Percentiles rank a stretch among this genome's conserved stretches.
Evolutionary conservation across 2,113 vertebrate species (phyloP).

Genomic region (Tragelaphus strepsiceros): DNA sequence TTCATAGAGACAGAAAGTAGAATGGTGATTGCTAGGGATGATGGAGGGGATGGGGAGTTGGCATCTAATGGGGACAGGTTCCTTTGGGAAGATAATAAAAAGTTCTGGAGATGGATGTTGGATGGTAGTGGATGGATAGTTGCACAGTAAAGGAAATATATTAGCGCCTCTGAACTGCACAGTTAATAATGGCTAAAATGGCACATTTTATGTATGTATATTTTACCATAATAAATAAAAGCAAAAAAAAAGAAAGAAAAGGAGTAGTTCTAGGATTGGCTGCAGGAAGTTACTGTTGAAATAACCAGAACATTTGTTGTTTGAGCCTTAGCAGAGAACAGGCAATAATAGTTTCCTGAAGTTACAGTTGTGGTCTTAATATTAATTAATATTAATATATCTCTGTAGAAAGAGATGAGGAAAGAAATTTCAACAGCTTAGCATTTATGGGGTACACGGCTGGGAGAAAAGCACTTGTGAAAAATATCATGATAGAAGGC

Average conservation of each 20-base stretch:
- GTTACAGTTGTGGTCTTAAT: background rate
- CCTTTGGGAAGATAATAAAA: background rate
- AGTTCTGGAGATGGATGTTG: background rate
- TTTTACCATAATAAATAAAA: background rate
- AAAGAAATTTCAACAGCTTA: constrained; percentile 19
- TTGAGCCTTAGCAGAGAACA: background rate
- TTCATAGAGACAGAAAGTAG: background rate
- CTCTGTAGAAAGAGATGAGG: constrained; percentile 8
- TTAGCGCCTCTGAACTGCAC: background rate
- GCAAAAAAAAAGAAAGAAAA: background rate
- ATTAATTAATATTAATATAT: background rate
- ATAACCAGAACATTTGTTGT: background rate
- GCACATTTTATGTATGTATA: background rate
- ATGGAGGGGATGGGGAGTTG: rapidly evolving
- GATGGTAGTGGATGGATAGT: background rate
- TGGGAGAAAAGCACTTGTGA: constrained; percentile 66
- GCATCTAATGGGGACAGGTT: background rate
- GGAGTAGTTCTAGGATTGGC: background rate
- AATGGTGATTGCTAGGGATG: background rate
- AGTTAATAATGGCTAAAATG: background rate
- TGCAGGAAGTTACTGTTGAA: background rate
- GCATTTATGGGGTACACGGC: constrained; percentile 10
- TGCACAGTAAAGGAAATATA: too few relatives aligned
- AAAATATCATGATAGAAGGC: constrained; percentile 65
- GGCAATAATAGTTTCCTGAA: background rate